These are phyloP conservation scores for Micrastur ruficollis DNA, from an alignment of 2,797 vertebrate genomes.

Conservation along the genomic window DNA sequence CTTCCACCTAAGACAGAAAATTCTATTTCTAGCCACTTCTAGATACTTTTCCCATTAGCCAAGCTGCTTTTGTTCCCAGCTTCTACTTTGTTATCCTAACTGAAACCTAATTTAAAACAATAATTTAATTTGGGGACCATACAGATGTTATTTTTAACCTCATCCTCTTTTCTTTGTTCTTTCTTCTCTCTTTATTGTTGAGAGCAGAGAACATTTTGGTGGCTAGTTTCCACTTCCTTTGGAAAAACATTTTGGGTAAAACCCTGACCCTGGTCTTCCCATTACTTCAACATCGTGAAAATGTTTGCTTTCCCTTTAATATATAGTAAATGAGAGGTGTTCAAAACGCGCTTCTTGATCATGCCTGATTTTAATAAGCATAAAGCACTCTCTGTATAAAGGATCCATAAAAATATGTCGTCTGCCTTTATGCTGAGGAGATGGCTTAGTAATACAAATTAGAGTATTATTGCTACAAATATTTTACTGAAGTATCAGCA, in stretches of 20 bases:
- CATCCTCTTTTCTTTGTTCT: not conserved
- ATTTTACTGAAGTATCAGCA: not conserved
- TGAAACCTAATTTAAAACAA: not conserved
- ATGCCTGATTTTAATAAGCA: not conserved
- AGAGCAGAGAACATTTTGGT: not conserved
- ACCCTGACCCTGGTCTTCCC: not conserved
- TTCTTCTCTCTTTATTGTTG: not conserved
- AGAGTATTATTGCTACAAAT: not conserved
- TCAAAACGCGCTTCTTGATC: not conserved
- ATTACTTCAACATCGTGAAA: not conserved
- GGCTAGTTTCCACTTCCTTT: not conserved
- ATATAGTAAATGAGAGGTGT: not conserved
- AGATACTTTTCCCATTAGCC: not conserved
- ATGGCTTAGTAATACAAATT: not conserved
- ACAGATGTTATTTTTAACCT: not conserved
- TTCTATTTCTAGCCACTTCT: not conserved
- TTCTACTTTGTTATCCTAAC: not conserved
- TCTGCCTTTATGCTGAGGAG: not conserved
- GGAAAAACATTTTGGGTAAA: not conserved
- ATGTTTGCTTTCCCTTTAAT: not conserved
- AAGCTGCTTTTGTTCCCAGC: not conserved
- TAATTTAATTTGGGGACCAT: not conserved
- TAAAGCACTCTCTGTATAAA: not conserved
- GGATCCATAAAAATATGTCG: not conserved
- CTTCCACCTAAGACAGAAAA: not conserved